A percentile compares a stretch with the other conserved stretches of the same genome.
phyloP scores from a whole-genome alignment of 2,113 vertebrate species.

The Platanista minor region DNA sequence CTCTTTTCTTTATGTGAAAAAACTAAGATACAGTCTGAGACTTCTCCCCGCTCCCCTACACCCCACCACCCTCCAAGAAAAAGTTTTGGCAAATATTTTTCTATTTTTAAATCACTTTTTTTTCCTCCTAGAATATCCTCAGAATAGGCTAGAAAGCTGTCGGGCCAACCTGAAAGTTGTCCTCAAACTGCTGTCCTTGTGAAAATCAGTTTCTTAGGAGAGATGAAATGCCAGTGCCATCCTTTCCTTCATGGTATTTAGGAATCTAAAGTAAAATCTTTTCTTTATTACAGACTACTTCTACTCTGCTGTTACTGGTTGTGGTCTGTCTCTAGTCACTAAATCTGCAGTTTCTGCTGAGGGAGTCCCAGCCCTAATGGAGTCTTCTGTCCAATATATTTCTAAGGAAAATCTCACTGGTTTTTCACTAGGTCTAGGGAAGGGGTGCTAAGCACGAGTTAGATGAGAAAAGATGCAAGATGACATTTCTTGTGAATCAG shows the following conservation, averaged over 20 bases:
- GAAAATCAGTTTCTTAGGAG: neutral
- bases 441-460: neutral
- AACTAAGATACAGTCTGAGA: neutral
- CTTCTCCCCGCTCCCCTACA: neutral
- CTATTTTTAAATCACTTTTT: slow-evolving; percentile 28
- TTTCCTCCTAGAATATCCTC: neutral
- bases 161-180: neutral
- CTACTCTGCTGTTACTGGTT: neutral
- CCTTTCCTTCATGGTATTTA: neutral
- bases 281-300: neutral
- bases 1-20: neutral
- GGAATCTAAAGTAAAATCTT: slow-evolving; percentile 8
- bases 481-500: neutral
- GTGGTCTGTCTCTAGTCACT: neutral
- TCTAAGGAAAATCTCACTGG: neutral
- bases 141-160: slow-evolving; percentile 3
- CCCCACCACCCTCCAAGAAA: neutral
- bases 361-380: neutral
- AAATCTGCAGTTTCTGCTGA: neutral
- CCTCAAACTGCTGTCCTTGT: neutral
- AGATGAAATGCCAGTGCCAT: neutral
- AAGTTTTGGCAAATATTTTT: neutral
- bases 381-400: slow-evolving; percentile 7
- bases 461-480: neutral
- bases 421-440: neutral